These are phyloP conservation scores for Alaudala cheleensis DNA, from an alignment of 2,113 vertebrate genomes.

Conservation along the genomic window DNA sequence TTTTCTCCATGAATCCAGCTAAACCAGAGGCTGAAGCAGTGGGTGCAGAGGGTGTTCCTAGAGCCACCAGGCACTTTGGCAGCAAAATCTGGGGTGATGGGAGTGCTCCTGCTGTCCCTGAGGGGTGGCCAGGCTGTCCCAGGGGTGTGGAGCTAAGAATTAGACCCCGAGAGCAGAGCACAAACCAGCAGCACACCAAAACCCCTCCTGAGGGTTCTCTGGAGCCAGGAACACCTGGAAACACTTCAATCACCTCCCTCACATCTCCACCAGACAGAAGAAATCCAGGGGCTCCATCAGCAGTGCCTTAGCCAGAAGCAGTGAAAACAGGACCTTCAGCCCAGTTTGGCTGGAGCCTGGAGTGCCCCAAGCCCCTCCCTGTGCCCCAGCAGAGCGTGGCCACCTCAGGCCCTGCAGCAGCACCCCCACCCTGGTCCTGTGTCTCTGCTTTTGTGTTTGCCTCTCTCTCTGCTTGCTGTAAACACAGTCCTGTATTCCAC, in stretches of 20 bases:
- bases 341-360: neutral
- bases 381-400: neutral
- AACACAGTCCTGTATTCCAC: neutral
- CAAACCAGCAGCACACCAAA: neutral
- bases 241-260: conserved; percentile 33
- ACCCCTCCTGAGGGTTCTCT: neutral
- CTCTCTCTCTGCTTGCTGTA: neutral
- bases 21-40: neutral
- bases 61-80: rapidly evolving
- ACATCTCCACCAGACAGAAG: neutral
- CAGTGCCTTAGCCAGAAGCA: conserved; percentile 5
- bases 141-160: too few species aligned
- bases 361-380: neutral
- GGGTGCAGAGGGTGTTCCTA: neutral
- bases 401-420: neutral
- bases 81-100: neutral
- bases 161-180: neutral
- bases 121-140: neutral
- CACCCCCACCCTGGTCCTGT: neutral
- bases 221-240: conserved; percentile 42
- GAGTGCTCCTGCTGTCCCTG: neutral
- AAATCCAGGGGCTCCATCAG: conserved; percentile 28
- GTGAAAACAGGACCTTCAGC: neutral
- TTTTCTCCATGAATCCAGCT: neutral
- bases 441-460: neutral